phyloP scores from a whole-genome alignment of 2,888 invertebrate species.

The Creontiades dilutus region DNA sequence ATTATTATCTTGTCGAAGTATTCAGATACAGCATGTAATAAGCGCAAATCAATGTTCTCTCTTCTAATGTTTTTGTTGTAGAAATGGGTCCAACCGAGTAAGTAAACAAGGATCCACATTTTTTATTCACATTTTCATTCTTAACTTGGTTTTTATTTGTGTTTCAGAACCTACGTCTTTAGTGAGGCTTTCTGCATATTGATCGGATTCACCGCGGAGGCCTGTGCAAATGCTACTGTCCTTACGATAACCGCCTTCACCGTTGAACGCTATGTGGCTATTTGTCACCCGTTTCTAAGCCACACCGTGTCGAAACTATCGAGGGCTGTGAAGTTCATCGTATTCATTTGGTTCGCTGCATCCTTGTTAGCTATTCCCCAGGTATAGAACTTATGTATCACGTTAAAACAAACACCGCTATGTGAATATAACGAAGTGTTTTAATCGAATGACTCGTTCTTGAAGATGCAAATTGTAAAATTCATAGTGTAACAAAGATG shows the following conservation, averaged over 20 bases:
- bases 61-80: no score
- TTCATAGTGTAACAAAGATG: no score
- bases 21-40: no score
- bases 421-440: no score
- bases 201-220: slow-evolving; percentile 88
- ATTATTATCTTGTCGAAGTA: no score
- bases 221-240: slow-evolving; percentile 91
- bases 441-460: no score
- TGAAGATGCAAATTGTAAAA: no score
- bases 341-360: slow-evolving; percentile 88
- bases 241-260: slow-evolving; percentile 93
- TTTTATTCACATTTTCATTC: neutral
- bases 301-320: slow-evolving; percentile 91
- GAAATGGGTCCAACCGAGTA: no score
- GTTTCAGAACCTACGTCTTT: slow-evolving; percentile 86
- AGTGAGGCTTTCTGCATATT: slow-evolving; percentile 88
- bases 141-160: neutral
- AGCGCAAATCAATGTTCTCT: no score
- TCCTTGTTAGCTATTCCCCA: slow-evolving; percentile 87
- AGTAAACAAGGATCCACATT: no score
- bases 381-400: slow-evolving; percentile 78
- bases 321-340: slow-evolving; percentile 87
- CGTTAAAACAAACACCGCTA: no score
- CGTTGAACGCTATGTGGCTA: slow-evolving; percentile 81
- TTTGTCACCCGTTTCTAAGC: slow-evolving; percentile 86